phyloP scores from a whole-genome alignment of 2,113 vertebrate species.

The Pheucticus melanocephalus region DNA sequence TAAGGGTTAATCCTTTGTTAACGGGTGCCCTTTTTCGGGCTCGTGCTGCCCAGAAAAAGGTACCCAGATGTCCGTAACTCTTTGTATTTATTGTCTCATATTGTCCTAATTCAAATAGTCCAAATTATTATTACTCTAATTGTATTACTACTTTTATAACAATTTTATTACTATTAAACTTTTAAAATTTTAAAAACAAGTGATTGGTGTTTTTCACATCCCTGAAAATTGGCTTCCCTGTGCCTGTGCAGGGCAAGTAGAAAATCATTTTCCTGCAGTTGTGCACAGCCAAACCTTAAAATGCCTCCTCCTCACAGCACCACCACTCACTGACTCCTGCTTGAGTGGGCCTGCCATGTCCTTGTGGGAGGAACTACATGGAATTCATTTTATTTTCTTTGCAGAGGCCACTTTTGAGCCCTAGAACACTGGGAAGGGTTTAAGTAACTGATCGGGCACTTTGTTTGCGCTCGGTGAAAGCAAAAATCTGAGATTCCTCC shows the following conservation, averaged over 20 bases:
- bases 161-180: too few species aligned
- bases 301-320: not conserved
- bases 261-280: not conserved
- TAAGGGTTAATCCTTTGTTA: too few species aligned
- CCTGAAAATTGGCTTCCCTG: not conserved
- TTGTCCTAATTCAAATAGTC: too few species aligned
- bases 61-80: too few species aligned
- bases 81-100: too few species aligned
- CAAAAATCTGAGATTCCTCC: conserved; percentile 16
- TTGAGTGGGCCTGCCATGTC: not conserved
- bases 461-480: not conserved
- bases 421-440: not conserved
- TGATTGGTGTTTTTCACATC: too few species aligned
- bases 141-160: too few species aligned
- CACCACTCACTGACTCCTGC: not conserved
- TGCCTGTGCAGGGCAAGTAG: not conserved
- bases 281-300: not conserved
- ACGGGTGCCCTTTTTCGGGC: too few species aligned
- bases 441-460: conserved; percentile 10
- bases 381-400: conserved; percentile 22
- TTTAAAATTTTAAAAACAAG: too few species aligned
- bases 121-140: too few species aligned
- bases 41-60: too few species aligned
- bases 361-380: not conserved
- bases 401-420: not conserved